Evolutionary conservation across 2,888 invertebrate species (phyloP).

Genomic region (Troides aeacus): DNA sequence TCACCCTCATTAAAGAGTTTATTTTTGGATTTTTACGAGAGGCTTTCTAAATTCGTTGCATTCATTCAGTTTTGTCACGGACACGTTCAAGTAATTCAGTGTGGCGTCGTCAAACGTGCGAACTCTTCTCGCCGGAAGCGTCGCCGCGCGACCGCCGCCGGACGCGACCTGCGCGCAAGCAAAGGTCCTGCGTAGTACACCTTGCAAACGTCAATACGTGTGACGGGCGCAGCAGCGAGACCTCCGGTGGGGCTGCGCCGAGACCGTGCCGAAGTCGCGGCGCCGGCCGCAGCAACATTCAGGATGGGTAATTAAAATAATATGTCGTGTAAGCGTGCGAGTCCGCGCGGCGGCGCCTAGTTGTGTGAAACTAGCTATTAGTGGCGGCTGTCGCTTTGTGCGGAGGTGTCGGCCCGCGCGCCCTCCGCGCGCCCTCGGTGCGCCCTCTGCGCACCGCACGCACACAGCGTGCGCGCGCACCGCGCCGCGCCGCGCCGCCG

Average conservation of each 20-base stretch:
- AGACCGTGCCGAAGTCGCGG: too few relatives aligned
- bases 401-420: constrained; percentile 68
- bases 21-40: neutral
- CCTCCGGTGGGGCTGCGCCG: too few relatives aligned
- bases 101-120: neutral
- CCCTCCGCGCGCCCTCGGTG: constrained; percentile 41
- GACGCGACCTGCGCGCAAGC: neutral
- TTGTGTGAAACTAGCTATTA: constrained; percentile 67
- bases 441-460: constrained; percentile 38
- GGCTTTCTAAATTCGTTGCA: neutral
- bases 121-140: neutral
- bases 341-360: constrained; percentile 42
- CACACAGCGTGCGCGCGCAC: constrained; percentile 39
- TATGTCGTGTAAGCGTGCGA: constrained; percentile 32
- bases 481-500: constrained; percentile 31
- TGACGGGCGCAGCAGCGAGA: too few relatives aligned
- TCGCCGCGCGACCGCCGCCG: neutral
- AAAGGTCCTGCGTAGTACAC: too few relatives aligned
- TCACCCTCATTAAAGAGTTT: neutral
- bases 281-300: too few relatives aligned
- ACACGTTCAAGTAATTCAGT: neutral
- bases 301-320: constrained; percentile 6
- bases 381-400: constrained; percentile 60
- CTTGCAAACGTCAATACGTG: too few relatives aligned
- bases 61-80: neutral